Percentiles rank a stretch among this genome's conserved stretches.
phyloP scores from a whole-genome alignment of 2,113 vertebrate genomes.

The Ranitomeya imitator region DNA sequence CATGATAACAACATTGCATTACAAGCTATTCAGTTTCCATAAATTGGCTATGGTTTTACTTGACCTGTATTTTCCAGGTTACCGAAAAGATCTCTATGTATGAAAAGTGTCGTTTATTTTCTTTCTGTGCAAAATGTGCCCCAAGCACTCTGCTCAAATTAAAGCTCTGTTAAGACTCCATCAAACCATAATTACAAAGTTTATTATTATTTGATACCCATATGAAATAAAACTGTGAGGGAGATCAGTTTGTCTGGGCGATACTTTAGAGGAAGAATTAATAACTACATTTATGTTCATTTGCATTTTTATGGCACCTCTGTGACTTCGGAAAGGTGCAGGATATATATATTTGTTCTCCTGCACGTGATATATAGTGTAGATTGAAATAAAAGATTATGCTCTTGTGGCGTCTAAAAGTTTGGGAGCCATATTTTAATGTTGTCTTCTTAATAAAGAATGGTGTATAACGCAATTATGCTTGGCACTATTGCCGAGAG shows the following conservation, averaged over 20 bases:
- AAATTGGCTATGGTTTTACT: neutral
- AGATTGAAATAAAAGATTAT: neutral
- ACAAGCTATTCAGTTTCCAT: no score
- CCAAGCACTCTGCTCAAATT: neutral
- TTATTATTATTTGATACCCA: constrained; percentile 44
- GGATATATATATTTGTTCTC: neutral
- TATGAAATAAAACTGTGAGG: constrained; percentile 7
- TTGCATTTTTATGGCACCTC: constrained; percentile 30
- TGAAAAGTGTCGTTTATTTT: constrained; percentile 9
- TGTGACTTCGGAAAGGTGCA: neutral
- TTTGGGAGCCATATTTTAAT: neutral
- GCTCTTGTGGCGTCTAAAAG: neutral
- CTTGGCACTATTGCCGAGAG: neutral
- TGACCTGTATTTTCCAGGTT: neutral
- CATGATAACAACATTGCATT: neutral
- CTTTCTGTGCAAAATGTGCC: constrained; percentile 12
- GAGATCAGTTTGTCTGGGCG: neutral
- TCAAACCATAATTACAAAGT: constrained; percentile 30
- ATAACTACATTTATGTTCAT: constrained; percentile 35
- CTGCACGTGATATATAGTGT: neutral
- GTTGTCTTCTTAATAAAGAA: neutral
- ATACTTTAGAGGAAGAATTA: neutral
- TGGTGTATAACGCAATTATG: neutral
- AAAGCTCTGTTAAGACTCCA: neutral
- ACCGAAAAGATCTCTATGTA: neutral